Base-by-base conservation (phyloP, 2,888 invertebrate species). In the Lithophane socia region DNA sequence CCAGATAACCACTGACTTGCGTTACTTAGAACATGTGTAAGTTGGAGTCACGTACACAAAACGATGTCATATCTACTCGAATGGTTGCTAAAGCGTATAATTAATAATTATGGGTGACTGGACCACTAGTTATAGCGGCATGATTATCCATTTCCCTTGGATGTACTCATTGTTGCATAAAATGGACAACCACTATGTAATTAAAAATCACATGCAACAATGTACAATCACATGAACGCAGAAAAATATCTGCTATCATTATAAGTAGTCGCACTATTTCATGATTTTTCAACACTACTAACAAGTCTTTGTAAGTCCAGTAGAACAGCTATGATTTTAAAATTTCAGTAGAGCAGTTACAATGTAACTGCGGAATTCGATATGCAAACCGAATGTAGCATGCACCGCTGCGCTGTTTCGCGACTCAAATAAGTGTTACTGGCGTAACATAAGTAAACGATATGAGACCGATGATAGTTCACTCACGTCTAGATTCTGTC, bases 391-490 rank as follows among this genome's bases (percentile, higher is more conserved):
- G 83, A 83, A 85, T 80, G 78, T 79, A 61, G 73, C 66, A 73
- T 79, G 83, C 84, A 86, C 82, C 77, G 77, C 79, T 75, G 84
- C 77, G 77, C 79, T 75, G 84, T 88, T 85, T 89, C 77, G 86
- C 84, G 92, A 80, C 89, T 91, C 83, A 91, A 90, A 90, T 91
- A 88, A 75, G 49, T 86, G 79, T 76, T 84, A 86, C 75, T 89
- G 88, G 88, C 88, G 91, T 86, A 90, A 91, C 79, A 64, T 73
- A 68, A 82, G 83, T 81, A 77, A 88, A 85, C 84, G 86, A 87
- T 84, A 86, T 73, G 68, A 73, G 75, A 79, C 80, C 81, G 70
- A 79, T 66, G 73, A 77, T 79, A 75, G 72, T 80, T 76, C 79
- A 71, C 78, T 79, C 82, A 86, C 82, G 84, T 84, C 76, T 80